These are phyloP conservation scores for Hydrotaea diabolus DNA, from an alignment of 2,888 invertebrate genomes.

Conservation along the genomic window DNA sequence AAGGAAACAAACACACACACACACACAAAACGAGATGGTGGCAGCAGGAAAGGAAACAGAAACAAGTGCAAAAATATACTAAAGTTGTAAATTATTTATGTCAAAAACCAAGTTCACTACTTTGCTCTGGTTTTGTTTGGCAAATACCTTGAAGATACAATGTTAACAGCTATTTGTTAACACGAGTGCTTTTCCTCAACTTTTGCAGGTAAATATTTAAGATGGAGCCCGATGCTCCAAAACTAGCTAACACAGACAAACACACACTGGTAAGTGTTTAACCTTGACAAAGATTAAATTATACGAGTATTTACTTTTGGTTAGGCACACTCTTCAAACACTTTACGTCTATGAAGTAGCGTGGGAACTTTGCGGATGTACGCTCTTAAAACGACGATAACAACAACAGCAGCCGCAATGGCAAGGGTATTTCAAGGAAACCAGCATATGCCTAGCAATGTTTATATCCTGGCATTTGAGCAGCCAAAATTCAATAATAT, in stretches of 20 bases:
- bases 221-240: not conserved
- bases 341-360: not conserved
- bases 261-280: conserved; percentile 36
- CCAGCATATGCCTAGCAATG: not conserved
- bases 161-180: conserved; percentile 41
- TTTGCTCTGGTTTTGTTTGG: conserved; percentile 48
- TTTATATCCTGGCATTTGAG: not conserved
- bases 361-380: not conserved
- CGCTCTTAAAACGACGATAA: not conserved
- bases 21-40: conserved; percentile 4
- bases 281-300: conserved; percentile 52
- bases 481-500: conserved; percentile 8
- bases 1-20: not conserved
- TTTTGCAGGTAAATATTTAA: not conserved
- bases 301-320: not conserved
- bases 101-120: conserved; percentile 57
- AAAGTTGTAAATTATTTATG: conserved; percentile 59
- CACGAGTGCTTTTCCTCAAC: conserved; percentile 30
- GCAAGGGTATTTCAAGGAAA: not conserved
- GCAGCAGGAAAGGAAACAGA: not conserved
- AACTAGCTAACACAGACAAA: not conserved
- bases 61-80: not conserved
- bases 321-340: not conserved
- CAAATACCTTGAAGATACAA: conserved; percentile 41
- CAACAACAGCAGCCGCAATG: not conserved